Evolutionary conservation across 2,113 vertebrate genomes (phyloP).

Genomic region (Pachycephala philippinensis): DNA sequence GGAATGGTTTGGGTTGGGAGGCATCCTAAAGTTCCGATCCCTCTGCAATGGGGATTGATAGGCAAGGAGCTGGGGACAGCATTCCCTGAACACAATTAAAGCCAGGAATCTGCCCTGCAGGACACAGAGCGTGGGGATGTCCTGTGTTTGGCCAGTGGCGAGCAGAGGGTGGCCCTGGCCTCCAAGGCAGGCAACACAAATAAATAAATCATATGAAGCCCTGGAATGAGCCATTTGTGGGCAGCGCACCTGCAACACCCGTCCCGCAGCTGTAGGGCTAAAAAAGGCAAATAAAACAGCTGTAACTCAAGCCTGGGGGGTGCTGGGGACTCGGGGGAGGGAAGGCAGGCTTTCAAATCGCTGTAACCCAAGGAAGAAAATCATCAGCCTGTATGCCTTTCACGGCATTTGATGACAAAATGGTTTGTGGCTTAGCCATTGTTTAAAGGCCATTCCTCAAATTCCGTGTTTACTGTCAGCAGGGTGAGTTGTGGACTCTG

Average conservation of each 20-base stretch:
- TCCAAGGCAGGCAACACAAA: background rate
- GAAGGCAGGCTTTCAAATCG: slow-evolving; percentile 1
- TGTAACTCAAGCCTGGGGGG: slow-evolving; percentile 42
- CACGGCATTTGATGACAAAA: slow-evolving; percentile 68
- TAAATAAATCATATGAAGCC: background rate
- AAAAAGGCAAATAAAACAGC: slow-evolving; percentile 53
- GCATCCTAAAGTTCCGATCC: background rate
- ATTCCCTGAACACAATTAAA: background rate
- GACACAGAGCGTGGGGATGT: background rate
- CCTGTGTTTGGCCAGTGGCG: background rate
- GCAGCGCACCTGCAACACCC: slow-evolving; percentile 53
- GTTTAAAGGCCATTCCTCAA: slow-evolving; percentile 75
- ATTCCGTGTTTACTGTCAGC: slow-evolving; percentile 81
- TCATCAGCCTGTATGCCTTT: slow-evolving; percentile 53
- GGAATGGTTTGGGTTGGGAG: background rate
- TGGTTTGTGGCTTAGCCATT: slow-evolving; percentile 72
- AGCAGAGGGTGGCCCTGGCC: background rate
- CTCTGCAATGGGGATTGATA: background rate
- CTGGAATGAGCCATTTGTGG: background rate
- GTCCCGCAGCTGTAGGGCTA: slow-evolving; percentile 33
- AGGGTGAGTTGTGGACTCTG: slow-evolving; percentile 73
- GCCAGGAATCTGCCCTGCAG: background rate
- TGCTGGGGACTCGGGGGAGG: background rate
- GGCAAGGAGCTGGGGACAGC: background rate
- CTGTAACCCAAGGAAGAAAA: slow-evolving; percentile 58